Base-by-base conservation (phyloP, 2,797 vertebrate genomes). In the Pygocentrus nattereri region DNA sequence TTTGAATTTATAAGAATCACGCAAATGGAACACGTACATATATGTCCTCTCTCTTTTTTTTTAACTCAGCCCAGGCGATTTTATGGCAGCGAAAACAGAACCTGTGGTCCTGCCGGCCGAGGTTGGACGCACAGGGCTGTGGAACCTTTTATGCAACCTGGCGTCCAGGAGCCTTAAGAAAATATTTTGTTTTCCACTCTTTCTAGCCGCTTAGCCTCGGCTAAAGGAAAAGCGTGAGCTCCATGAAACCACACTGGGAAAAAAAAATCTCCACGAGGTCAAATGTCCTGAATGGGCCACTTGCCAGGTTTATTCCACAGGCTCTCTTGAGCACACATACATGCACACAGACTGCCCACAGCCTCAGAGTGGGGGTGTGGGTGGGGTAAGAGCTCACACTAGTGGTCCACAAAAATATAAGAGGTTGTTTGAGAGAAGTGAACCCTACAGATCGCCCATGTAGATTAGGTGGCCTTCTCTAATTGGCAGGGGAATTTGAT, bases 141-240 rank as follows among this genome's bases (percentile, higher is more conserved):
- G 96, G 97, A 98, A 97, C 93, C 95, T 97, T 97, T 97, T 97
- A 97, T 96, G 95, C 96, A 97, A 97, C 96, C 96, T 92, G 94
- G 97, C 96, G 94, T 96, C 95, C 95, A 96, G 95, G 94, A 96
- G 95, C 95, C 96, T 97, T 97, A 96, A 95, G 92, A 95, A 97
- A 99, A 98, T 98, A 99, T 98, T 98, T 97, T 92, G 94, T 95
- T 98, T 98, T 98, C 97, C 96, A 97, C 95, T 94, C 94, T 96
- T 96, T 96, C 90, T 88, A 92, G 92, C 91, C 87, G 88, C 96
- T 97, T 95, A 96, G 95, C 93, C 91, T 93, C 93, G 88, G 93
- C 94, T 95, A 93, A 92, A 94, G 93, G 91, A 92, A 93, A 95
- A 94, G 92, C 89, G 90, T 67, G 77, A 93, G 95, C 87, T 85